A percentile compares a stretch with the other conserved stretches of the same genome.
phyloP scores from a whole-genome alignment of 53 echinoderm and acorn worm genomes.

The Hippasteria phrygiana region DNA sequence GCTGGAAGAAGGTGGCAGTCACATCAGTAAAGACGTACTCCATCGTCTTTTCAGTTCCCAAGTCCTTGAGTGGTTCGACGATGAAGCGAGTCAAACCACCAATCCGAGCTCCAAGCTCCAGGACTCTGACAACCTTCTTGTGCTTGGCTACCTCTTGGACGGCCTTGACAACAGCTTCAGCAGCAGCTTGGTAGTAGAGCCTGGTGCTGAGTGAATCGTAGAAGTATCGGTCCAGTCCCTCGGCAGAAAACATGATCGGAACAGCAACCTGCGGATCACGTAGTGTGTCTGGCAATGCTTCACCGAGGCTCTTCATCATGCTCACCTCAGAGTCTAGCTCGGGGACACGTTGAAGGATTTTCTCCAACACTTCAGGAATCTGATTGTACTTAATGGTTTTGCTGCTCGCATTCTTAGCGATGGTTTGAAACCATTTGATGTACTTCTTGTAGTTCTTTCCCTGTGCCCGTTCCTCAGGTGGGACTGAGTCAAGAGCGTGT shows the following conservation, averaged over 20 bases:
- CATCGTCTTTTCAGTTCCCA: slow-evolving; percentile 74
- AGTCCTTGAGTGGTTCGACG: slow-evolving; percentile 77
- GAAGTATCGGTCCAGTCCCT: slow-evolving; percentile 89
- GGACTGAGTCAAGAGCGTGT: slow-evolving; percentile 82
- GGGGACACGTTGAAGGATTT: slow-evolving; percentile 71
- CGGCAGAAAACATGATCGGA: slow-evolving; percentile 86
- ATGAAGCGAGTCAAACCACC: slow-evolving; percentile 91
- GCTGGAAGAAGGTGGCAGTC: slow-evolving; percentile 95
- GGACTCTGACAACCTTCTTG: slow-evolving; percentile 87
- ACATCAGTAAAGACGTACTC: slow-evolving; percentile 97
- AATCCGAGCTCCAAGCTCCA: slow-evolving; percentile 94
- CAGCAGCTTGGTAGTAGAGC: slow-evolving; percentile 86
- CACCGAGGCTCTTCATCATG: slow-evolving; percentile 89
- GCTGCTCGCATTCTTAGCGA: slow-evolving; percentile 64
- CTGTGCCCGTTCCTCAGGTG: slow-evolving; percentile 69
- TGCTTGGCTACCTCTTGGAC: slow-evolving; percentile 74
- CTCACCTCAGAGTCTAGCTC: slow-evolving; percentile 84
- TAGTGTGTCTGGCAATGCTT: slow-evolving; percentile 86
- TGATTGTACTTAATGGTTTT: slow-evolving; percentile 69
- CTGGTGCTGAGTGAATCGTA: slow-evolving; percentile 87
- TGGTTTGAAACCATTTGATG: slow-evolving; percentile 74
- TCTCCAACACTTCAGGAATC: slow-evolving; percentile 73
- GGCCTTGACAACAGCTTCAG: slow-evolving; percentile 75
- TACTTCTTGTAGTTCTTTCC: slow-evolving; percentile 75
- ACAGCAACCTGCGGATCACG: slow-evolving; percentile 87